Base-by-base conservation (phyloP, 2,797 vertebrate species). In the Lutra lutra region DNA sequence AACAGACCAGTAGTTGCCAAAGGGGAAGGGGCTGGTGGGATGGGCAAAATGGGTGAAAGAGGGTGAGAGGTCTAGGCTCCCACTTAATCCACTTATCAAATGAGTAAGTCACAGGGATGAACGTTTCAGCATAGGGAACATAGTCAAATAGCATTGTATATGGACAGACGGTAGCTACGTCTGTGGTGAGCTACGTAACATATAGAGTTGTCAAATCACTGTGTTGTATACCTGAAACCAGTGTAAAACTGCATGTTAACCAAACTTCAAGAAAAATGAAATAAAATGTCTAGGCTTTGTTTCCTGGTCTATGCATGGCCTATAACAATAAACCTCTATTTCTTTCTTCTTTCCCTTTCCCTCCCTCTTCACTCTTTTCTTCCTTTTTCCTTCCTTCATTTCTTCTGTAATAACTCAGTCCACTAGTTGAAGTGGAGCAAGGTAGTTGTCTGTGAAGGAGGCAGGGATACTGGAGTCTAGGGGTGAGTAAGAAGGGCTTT, bases 201-300 rank as follows among this genome's bases (percentile, higher is more conserved):
- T 46, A 75, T 25, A 75, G 40, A 46, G 25, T 29, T 75, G 72
- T 75, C 72, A 46, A 46, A 75, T 29, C 40, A 46, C 40, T 75
- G 5, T 29, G 72, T 29, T 46, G 72, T 75, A 29, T 17, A 46
- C 40, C 72, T 46, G 72, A 75, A 46, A 75, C 14, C 72, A 46
- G 9, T 29, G 25, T 75, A 75, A 46, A 38, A 15, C 43, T 46
- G 40, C 17, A 40, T 29, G 72, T 46, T 40, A 46, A 75, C 40
- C 40, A 75, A 75, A 46, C 72, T 46, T 46, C 40, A 75, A 46
- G 72, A 75, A 29, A 75, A 75, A 29, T 29, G 58, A 89, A 89
- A 64, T 94, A 66, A 89, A 89, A 64, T 95, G 23, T 64, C 32
- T 72, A 54, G 21, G 46, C 20, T 95, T 87, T 88, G 29, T 75